A percentile compares a stretch with the other conserved stretches of the same genome.
phyloP scores from a whole-genome alignment of 2,888 invertebrate genomes.

The Nowickia ferox region DNA sequence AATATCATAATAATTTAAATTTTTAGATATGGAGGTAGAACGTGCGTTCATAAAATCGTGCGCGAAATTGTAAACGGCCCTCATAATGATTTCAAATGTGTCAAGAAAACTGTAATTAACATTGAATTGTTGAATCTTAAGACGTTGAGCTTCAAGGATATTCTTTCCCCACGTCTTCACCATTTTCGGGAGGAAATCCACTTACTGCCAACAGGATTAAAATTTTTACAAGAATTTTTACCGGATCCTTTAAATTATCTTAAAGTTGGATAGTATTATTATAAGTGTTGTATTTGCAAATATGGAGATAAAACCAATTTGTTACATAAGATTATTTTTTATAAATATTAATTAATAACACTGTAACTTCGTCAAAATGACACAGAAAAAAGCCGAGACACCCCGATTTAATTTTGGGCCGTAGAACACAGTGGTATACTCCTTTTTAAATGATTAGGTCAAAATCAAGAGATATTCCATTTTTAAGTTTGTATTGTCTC shows the following conservation, averaged over 20 bases:
- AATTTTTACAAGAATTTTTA: conserved; percentile 76
- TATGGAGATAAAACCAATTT: too few relatives aligned
- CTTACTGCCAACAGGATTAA: conserved; percentile 76
- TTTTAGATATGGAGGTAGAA: conserved; percentile 74
- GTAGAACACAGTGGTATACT: too few relatives aligned
- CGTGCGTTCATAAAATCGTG: conserved; percentile 74
- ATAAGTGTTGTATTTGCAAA: not conserved
- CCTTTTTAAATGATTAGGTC: too few relatives aligned
- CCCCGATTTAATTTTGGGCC: too few relatives aligned
- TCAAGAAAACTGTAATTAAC: conserved; percentile 71
- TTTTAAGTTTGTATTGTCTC: too few relatives aligned
- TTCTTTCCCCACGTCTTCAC: conserved; percentile 76
- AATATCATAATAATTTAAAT: not conserved
- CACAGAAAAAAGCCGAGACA: too few relatives aligned
- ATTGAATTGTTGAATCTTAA: conserved; percentile 76
- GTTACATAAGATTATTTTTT: too few relatives aligned
- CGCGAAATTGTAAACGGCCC: conserved; percentile 40
- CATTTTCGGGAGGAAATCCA: conserved; percentile 77
- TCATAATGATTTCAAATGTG: conserved; percentile 50
- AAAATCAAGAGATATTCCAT: too few relatives aligned
- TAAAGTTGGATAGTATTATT: conserved; percentile 49
- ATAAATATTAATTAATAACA: too few relatives aligned
- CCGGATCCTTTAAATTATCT: conserved; percentile 74
- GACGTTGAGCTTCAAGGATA: conserved; percentile 76
- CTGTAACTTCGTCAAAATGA: too few relatives aligned